phyloP scores from a whole-genome alignment of 2,113 vertebrate species.

The Leiothrix lutea region DNA sequence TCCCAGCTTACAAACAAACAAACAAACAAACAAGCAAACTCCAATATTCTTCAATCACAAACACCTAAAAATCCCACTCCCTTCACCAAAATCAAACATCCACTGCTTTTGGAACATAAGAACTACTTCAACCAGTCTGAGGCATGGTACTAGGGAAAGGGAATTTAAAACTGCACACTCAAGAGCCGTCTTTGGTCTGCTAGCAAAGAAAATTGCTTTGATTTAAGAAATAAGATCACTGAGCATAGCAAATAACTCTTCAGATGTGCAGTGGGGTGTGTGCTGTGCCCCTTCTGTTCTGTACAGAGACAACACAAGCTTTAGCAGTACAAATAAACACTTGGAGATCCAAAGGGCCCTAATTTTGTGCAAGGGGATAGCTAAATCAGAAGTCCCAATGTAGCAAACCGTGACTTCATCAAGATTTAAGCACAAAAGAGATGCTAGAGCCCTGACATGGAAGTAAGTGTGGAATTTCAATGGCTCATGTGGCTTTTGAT shows the following conservation, averaged over 20 bases:
- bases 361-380: background rate
- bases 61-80: background rate
- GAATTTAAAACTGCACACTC: background rate
- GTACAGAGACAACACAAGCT: background rate
- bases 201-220: background rate
- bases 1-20: background rate
- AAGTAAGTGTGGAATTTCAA: background rate
- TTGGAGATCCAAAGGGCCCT: background rate
- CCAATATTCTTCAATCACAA: background rate
- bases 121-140: background rate
- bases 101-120: background rate
- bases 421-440: background rate
- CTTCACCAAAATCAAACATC: background rate
- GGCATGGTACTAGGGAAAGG: background rate
- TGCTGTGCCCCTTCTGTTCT: background rate
- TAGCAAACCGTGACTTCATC: background rate
- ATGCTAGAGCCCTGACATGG: background rate
- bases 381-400: background rate
- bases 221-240: background rate
- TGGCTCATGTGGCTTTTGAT: slow-evolving; percentile 16
- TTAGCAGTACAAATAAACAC: background rate
- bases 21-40: background rate
- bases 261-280: background rate
- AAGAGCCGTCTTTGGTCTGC: background rate
- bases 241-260: background rate